Evolutionary conservation across 2,113 vertebrate genomes (phyloP).

Genomic region (Chloebia gouldiae): DNA sequence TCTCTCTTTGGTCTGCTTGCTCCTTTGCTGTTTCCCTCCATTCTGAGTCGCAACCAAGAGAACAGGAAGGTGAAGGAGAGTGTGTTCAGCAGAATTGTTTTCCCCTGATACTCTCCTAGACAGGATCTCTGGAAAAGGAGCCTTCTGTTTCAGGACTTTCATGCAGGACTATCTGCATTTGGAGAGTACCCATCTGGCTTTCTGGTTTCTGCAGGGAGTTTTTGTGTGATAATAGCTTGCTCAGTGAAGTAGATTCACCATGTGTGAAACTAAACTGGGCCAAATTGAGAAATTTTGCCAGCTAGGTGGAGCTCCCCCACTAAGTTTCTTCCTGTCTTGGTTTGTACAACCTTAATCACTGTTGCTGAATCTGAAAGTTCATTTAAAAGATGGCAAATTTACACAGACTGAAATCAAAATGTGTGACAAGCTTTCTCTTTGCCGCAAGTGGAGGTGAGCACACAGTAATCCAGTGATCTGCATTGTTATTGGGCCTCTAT

Average conservation of each 20-base stretch:
- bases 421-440: not conserved
- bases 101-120: not conserved
- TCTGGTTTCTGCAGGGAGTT: not conserved
- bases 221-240: not conserved
- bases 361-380: not conserved
- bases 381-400: not conserved
- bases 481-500: not conserved
- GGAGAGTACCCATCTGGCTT: not conserved
- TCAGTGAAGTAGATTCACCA: not conserved
- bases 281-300: constrained; percentile 49
- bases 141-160: not conserved
- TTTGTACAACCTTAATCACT: not conserved
- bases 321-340: constrained; percentile 7
- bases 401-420: not conserved
- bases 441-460: not conserved
- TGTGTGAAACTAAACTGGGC: constrained; percentile 23
- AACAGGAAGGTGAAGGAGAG: not conserved
- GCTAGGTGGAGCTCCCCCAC: constrained; percentile 62
- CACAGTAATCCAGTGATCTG: accelerated
- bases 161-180: accelerated
- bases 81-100: not conserved
- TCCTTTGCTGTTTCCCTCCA: not conserved
- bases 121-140: not conserved
- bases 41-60: not conserved
- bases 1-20: not conserved